Evolutionary conservation across 1,140 invertebrate genomes (phyloP), one percentile per base, ranked within the genome.

Genomic region (Drosophila nannoptera): DNA sequence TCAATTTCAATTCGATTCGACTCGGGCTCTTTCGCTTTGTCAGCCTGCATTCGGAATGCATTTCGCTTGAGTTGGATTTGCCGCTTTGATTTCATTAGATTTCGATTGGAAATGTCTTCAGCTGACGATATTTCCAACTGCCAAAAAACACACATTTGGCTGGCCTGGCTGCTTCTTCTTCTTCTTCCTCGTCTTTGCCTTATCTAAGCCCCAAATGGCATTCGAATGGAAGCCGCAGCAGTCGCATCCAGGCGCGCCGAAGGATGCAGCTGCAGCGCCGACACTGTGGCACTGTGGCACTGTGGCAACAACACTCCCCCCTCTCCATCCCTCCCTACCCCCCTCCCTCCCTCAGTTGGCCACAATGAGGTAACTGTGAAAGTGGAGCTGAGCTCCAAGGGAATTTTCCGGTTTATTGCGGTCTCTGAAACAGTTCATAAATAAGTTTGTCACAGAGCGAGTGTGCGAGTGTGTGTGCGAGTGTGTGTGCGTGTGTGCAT

Each of bases 131-230:
- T 42, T 62, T 35, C 50, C 42, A 54, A 53, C 45, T 36, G 33
- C 45, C 36, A 16, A n/a, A 22, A 22, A 22, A 22, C 22, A 11
- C 11, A 9, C n/a, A 7, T 7, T 9, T 29, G 32, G 35, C 22
- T 22, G 33, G 8, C 45, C 22, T 22, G 33, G 8, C 29, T 48
- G 36, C 48, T 35, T 64, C 14, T 74, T 68, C 63, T 50, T 56
- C 55, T 67, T 64, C 55, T 49, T 56, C 8, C 5, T 46, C 64
- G 66, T 61, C 78, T n/a, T n/a, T n/a, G n/a, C n/a, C 83, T 75
- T 78, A 83, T 78, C 78, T 78, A 52, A 73, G 78, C 60, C 75
- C 71, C 78, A 82, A 82, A 82, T 83, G 73, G 78, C 78, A 82
- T 83, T 82, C 78, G 72, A 82, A 82, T 83, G 78, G 71, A 75